Conservation (phyloP, 2,888 invertebrate genomes). For the Saturnia japonica region DNA sequence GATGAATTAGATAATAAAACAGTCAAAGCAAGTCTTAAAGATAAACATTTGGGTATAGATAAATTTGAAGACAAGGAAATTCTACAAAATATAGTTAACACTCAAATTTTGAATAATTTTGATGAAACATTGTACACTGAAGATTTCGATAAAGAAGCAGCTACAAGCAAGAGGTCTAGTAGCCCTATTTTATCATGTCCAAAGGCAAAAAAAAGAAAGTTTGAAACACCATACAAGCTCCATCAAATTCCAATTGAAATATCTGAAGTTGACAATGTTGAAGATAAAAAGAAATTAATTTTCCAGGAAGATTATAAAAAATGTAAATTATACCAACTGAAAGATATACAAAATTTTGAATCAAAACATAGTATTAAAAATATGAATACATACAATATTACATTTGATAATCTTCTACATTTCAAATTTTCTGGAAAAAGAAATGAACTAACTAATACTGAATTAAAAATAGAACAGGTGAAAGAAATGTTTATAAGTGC, state of each 20-base stretch:
- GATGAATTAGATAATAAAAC: constrained; percentile 25
- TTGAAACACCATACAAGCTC: constrained; percentile 58
- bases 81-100: constrained; percentile 50
- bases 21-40: background rate
- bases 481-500: constrained; percentile 56
- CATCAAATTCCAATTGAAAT: constrained; percentile 23
- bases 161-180: constrained; percentile 55
- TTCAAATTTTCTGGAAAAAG: constrained; percentile 46
- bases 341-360: constrained; percentile 44
- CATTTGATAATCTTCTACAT: constrained; percentile 49
- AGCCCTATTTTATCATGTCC: constrained; percentile 72
- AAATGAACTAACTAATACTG: constrained; percentile 50
- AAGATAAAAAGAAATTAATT: constrained; percentile 19
- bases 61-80: constrained; percentile 19
- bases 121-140: constrained; percentile 61
- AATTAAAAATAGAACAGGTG: constrained; percentile 43
- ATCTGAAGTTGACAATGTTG: background rate
- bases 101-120: constrained; percentile 66
- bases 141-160: constrained; percentile 52
- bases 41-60: constrained; percentile 22
- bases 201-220: constrained; percentile 60
- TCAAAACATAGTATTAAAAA: constrained; percentile 33
- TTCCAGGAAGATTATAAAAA: constrained; percentile 60
- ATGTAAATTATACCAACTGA: constrained; percentile 47
- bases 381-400: constrained; percentile 40